Conservation (phyloP, 2,113 vertebrate species). For the Microcebus griseorufus region DNA sequence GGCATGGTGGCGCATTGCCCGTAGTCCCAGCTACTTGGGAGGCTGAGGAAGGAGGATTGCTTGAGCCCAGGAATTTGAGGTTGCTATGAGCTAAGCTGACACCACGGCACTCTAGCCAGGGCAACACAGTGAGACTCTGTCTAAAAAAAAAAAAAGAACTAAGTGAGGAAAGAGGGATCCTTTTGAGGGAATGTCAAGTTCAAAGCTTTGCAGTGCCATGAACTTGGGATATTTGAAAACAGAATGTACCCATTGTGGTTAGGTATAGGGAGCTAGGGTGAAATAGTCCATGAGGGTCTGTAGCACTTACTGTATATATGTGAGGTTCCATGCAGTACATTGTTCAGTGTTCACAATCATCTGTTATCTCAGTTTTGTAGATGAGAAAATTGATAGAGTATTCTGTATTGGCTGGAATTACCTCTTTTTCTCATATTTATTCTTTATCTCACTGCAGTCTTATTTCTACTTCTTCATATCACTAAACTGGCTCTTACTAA, state of each 20-base stretch:
- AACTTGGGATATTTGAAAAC: background rate
- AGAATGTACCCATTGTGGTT: background rate
- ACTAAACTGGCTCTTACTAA: background rate
- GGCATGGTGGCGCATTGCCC: too few relatives aligned
- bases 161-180: background rate
- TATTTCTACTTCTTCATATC: background rate
- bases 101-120: too few relatives aligned
- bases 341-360: background rate
- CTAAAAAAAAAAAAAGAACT: too few relatives aligned
- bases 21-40: too few relatives aligned
- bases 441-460: background rate
- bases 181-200: background rate
- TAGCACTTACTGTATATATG: background rate
- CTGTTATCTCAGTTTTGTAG: background rate
- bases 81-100: too few relatives aligned
- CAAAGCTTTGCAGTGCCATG: background rate
- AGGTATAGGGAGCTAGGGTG: background rate
- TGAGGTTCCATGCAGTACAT: background rate
- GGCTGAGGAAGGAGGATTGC: too few relatives aligned
- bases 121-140: too few relatives aligned
- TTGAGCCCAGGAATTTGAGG: too few relatives aligned
- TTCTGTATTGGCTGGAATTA: background rate
- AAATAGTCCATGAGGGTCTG: background rate
- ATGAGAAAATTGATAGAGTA: background rate
- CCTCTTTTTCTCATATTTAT: background rate